Base-by-base conservation (phyloP, 2,113 vertebrate species). In the Onychorhynchus coronatus region DNA sequence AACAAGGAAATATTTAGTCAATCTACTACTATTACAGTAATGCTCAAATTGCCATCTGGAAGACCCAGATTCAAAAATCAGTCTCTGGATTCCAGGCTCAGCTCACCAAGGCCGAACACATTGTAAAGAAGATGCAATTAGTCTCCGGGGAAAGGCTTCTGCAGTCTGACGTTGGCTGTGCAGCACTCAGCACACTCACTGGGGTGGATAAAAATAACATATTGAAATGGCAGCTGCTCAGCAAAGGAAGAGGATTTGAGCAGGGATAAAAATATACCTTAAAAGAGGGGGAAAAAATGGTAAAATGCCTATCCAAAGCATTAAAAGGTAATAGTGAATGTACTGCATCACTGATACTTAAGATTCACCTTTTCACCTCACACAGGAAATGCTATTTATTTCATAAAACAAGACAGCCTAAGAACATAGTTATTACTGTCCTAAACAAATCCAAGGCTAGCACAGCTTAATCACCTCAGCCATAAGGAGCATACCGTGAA, bases 191-290 rank as follows among this genome's bases (percentile, higher is more conserved):
- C 80, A 86, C 83, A 58, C 61, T 96, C 83, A 77, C 91, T 97
- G 35, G 49, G 35, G 10, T 72, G 89, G 96, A 96, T 96, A 98
- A 98, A 98, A 98, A 98, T 97, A 98, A 95, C 95, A 86, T 61
- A 89, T 84, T 97, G 95, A 97, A 96, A 92, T 83, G 93, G 96
- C 96, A 97, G 97, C 91, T 97, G 95, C 94, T 97, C 93, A 90
- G 84, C 91, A 95, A 94, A 86, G 95, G 94, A 94, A 96, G 93
- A 96, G 95, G 81, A 94, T 74, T 92, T 82, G 72, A 61, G 59
- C 72, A 93, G 55, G 65, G 88, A 73, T 92, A 95, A 93, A 96
- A 96, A 94, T 94, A 88, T 19, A 96, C 85, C 88, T 95, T 88
- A 49, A 72, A 95, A 95, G 44, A 49, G 37, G 17, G 47, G 47